phyloP scores from a whole-genome alignment of 1,140 invertebrate species.

The Pseudoatta argentina region DNA sequence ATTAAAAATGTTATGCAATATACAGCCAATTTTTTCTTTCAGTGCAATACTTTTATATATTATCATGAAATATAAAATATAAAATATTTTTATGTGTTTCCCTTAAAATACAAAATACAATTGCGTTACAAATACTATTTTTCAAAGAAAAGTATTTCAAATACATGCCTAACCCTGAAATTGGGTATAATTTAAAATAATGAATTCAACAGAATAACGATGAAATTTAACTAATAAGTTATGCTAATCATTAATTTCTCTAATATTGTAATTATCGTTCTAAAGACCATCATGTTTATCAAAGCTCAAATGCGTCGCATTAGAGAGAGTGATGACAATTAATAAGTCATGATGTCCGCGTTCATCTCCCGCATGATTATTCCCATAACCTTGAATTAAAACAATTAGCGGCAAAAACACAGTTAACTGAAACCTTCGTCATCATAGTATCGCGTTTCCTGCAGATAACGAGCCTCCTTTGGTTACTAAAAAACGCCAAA shows the following conservation, averaged over 20 bases:
- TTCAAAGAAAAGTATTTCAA: too few relatives aligned
- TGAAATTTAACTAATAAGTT: neutral
- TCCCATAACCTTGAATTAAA: conserved; percentile 80
- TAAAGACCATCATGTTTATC: neutral
- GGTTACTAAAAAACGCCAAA: conserved; percentile 14
- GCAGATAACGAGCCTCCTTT: conserved; percentile 31
- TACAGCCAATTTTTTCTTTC: too few relatives aligned
- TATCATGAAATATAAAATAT: too few relatives aligned
- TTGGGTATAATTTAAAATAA: too few relatives aligned
- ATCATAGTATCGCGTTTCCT: conserved; percentile 66
- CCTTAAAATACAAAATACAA: too few relatives aligned
- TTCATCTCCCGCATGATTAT: conserved; percentile 64
- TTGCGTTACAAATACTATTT: too few relatives aligned
- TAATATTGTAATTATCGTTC: neutral
- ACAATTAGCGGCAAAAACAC: conserved; percentile 74
- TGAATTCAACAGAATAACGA: neutral
- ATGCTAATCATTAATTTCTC: neutral
- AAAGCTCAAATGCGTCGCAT: conserved; percentile 40
- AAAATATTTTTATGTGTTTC: too few relatives aligned
- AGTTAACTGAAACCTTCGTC: conserved; percentile 75
- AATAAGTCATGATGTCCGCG: conserved; percentile 54
- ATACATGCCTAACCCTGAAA: too few relatives aligned
- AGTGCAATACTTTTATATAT: too few relatives aligned
- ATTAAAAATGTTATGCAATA: too few relatives aligned
- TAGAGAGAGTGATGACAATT: conserved; percentile 2